phyloP scores from a whole-genome alignment of 2,888 invertebrate genomes.

The Ephialtes manifestator region DNA sequence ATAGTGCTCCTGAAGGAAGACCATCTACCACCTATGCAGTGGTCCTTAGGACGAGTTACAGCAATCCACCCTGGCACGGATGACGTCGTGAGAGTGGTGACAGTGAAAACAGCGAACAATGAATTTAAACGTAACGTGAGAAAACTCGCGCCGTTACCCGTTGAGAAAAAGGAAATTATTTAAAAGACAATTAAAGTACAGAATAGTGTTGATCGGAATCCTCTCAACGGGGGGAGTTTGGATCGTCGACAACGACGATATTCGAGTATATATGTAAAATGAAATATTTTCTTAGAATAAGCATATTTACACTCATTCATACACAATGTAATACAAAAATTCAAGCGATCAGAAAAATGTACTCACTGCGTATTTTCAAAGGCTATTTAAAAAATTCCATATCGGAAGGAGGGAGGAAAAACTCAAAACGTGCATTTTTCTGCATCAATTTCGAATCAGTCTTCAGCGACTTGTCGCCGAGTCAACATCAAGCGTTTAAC shows the following conservation, averaged over 20 bases:
- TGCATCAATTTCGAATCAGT: not conserved
- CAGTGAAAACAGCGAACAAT: not conserved
- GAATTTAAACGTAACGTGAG: not conserved
- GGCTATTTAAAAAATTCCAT: no score
- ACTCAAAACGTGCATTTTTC: no score
- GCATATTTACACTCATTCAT: slow-evolving; percentile 16
- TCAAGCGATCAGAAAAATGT: no score
- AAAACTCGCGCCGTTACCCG: not conserved
- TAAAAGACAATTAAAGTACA: not conserved
- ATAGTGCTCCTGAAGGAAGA: slow-evolving; percentile 64
- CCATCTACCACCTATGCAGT: slow-evolving; percentile 38
- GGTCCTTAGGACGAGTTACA: slow-evolving; percentile 11
- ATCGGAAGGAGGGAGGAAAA: no score
- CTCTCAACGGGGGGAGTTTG: slow-evolving; percentile 29
- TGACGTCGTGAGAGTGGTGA: not conserved
- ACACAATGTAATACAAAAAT: not conserved
- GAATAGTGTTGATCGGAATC: slow-evolving; percentile 12
- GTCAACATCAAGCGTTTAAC: not conserved
- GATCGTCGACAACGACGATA: not conserved
- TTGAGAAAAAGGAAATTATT: not conserved
- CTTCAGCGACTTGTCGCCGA: not conserved
- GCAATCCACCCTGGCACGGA: no score
- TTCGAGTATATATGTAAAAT: no score
- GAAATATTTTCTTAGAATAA: no score
- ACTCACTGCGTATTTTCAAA: no score